Evolutionary conservation across 2,113 vertebrate species (phyloP).

Genomic region (Pterophyllum scalare): DNA sequence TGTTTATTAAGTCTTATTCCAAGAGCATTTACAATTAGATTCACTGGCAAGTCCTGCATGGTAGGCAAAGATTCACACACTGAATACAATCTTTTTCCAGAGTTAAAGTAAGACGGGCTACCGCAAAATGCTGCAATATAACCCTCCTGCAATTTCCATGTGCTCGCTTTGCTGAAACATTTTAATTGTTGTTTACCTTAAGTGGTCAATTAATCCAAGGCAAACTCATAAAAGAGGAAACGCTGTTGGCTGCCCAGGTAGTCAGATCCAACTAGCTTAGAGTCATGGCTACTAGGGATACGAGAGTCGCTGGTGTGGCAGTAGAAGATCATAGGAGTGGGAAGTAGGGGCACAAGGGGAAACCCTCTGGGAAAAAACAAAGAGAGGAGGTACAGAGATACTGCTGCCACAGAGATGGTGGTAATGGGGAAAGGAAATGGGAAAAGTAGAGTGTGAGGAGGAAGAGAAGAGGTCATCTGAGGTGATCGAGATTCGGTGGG

Average conservation of each 20-base stretch:
- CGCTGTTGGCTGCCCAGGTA: constrained; percentile 59
- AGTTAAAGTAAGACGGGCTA: constrained; percentile 48
- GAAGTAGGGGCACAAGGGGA: not conserved
- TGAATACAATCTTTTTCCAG: constrained; percentile 29
- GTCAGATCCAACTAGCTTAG: constrained; percentile 53
- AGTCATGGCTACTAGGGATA: constrained; percentile 48
- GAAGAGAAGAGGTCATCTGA: constrained; percentile 66
- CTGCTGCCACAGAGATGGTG: not conserved
- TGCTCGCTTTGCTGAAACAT: constrained; percentile 69
- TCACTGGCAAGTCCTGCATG: constrained; percentile 34
- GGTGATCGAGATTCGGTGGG: constrained; percentile 67
- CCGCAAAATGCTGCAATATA: constrained; percentile 62
- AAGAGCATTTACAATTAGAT: constrained; percentile 64
- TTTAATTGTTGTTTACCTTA: constrained; percentile 67
- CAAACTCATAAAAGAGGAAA: constrained; percentile 71
- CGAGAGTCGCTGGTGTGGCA: constrained; percentile 25
- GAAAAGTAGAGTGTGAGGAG: constrained; percentile 23
- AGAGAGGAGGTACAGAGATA: not conserved
- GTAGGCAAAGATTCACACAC: constrained; percentile 40
- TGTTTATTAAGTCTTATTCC: constrained; percentile 72
- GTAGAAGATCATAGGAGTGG: not conserved
- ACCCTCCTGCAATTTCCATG: constrained; percentile 61
- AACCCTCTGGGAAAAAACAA: constrained; percentile 10
- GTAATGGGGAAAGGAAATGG: constrained; percentile 7
- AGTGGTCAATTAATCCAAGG: constrained; percentile 72